Evolutionary conservation across 2,888 invertebrate species (phyloP).

Genomic region (Spicauda simplicius): DNA sequence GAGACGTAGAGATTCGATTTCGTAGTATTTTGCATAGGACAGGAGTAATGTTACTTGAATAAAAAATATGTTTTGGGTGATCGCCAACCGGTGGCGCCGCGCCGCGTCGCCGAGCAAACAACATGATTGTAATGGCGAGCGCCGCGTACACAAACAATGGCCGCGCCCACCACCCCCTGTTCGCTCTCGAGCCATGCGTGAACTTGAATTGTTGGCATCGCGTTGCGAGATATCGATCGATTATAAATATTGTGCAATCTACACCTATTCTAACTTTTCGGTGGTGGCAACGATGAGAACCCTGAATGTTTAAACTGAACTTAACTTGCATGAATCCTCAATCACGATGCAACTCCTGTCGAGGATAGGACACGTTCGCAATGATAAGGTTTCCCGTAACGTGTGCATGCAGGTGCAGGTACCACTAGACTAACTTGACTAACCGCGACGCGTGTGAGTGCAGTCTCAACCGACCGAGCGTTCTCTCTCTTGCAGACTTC

Average conservation of each 20-base stretch:
- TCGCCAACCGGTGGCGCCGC: conserved; percentile 12
- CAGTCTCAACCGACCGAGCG: conserved; percentile 60
- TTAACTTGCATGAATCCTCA: conserved; percentile 31
- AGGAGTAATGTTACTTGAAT: conserved; percentile 15
- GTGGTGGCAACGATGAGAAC: conserved; percentile 9
- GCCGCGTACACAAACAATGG: conserved; percentile 11
- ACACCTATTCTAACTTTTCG: neutral
- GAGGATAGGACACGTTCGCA: conserved; percentile 2
- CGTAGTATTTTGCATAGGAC: conserved; percentile 2
- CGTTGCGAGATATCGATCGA: conserved; percentile 17
- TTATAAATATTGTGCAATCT: conserved; percentile 23
- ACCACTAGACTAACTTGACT: neutral
- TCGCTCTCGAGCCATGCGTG: conserved; percentile 13
- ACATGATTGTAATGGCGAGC: conserved; percentile 12
- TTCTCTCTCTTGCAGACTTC: conserved; percentile 89
- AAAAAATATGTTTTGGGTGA: conserved; percentile 22
- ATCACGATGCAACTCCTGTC: conserved; percentile 17
- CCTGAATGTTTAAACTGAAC: conserved; percentile 18
- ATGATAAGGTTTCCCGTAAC: conserved; percentile 11
- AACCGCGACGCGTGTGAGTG: conserved; percentile 10
- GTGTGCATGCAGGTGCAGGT: conserved; percentile 30
- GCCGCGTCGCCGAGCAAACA: conserved; percentile 17
- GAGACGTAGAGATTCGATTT: neutral
- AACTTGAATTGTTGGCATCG: conserved; percentile 20
- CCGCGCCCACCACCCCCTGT: conserved; percentile 18